These are phyloP conservation scores for Lagopus muta DNA, from an alignment of 2,113 vertebrate genomes.

Conservation along the genomic window DNA sequence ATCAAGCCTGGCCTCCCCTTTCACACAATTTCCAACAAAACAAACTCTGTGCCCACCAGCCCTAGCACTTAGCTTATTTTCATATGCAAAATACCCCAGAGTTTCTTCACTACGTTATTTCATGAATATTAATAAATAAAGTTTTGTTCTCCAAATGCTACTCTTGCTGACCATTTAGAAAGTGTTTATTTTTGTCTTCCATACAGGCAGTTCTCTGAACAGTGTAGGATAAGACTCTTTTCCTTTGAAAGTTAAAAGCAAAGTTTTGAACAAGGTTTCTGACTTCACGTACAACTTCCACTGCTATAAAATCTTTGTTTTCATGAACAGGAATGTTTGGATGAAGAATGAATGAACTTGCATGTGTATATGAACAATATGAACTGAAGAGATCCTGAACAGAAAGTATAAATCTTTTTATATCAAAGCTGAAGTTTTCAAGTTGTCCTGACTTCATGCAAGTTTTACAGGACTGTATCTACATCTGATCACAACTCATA, in stretches of 20 bases:
- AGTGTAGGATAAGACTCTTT: neutral
- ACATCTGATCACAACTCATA: neutral
- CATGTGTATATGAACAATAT: neutral
- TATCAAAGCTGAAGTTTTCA: neutral
- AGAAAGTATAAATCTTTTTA: neutral
- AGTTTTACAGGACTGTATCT: neutral
- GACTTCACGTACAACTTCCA: neutral
- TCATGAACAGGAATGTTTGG: neutral
- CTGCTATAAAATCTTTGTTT: neutral
- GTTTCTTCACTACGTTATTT: neutral
- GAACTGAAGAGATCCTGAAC: neutral
- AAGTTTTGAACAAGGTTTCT: neutral
- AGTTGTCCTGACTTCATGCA: rapidly evolving
- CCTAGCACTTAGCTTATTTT: neutral
- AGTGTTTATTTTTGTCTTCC: neutral
- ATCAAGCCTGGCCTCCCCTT: neutral
- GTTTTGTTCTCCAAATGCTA: neutral
- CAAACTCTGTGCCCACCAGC: neutral
- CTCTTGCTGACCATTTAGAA: neutral
- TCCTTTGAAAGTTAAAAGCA: neutral
- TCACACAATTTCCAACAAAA: neutral
- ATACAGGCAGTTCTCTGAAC: too few species aligned
- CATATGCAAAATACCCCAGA: neutral
- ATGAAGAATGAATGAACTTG: neutral
- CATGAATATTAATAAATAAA: neutral